Base-by-base conservation (phyloP, 2,797 vertebrate genomes). In the Neopelma chrysocephalum region DNA sequence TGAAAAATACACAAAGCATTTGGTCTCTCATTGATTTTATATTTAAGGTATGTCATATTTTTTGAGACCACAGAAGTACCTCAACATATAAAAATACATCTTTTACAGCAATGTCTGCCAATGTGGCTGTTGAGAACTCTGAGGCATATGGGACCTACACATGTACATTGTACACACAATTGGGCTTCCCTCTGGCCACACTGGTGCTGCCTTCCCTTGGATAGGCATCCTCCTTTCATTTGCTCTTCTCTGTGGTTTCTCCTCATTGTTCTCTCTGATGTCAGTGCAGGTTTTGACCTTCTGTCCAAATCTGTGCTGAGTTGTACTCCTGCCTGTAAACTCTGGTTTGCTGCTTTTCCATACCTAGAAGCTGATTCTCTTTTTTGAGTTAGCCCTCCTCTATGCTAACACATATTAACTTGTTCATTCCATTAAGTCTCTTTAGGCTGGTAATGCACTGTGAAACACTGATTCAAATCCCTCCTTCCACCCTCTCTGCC, bases 121-220 rank as follows among this genome's bases (percentile, higher is more conserved):
- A 15, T 40, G 40, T 54, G 57, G n/a, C 54, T 38, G 10, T 27
- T 47, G 51, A 79, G 43, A 40, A 57, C 26, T 29, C 11, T 21
- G 15, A 83, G 18, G 18, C 23, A 11, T 4, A 10, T 6, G 21
- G 26, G 27, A 29, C 9, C 8, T 15, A 20, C 15, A 12, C 12
- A 12, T 5, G 11, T 53, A 9, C 15, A 31, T 20, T 60, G 10
- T n/a, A 25, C 58, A 3, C 7, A 6, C 1, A 38, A 8, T 1
- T 66, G 50, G 26, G 38, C 42, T 71, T 60, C 50, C 61, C 5
- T 21, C 26, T 81, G 90, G 48, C 36, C 72, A 31, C 19, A 15
- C 6, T 43, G 65, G 22, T 34, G 42, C 45, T 16, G 2, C 54
- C 29, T 79, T 56, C 32, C 43, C 47, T 47, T 56, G 54, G 36